These are phyloP conservation scores for Plectrocnemia conspersa DNA, from an alignment of 1,140 invertebrate genomes.

Conservation along the genomic window DNA sequence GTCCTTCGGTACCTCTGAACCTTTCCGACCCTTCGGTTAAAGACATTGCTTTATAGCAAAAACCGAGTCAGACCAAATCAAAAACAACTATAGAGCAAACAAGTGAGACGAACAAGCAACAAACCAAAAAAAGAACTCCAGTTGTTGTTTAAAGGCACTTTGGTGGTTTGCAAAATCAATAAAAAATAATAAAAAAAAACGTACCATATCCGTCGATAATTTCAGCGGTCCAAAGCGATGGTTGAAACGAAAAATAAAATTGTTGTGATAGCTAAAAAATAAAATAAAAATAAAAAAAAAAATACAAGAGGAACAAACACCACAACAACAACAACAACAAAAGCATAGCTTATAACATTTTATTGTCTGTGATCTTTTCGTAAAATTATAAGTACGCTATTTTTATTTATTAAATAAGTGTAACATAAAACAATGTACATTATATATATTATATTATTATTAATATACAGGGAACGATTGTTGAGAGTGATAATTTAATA, in stretches of 20 bases:
- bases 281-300: constrained; percentile 5
- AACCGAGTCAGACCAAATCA: constrained; percentile 15
- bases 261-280: not conserved
- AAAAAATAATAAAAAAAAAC: constrained; percentile 2
- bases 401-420: constrained; percentile 7
- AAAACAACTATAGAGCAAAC: not conserved
- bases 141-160: constrained; percentile 21
- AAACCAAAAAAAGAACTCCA: constrained; percentile 24
- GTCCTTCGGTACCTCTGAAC: constrained; percentile 24
- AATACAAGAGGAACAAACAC: not conserved
- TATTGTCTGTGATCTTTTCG: constrained; percentile 26
- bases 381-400: constrained; percentile 1
- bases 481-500: not conserved
- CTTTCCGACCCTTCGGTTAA: constrained; percentile 21
- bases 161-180: not conserved
- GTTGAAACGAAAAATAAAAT: not conserved
- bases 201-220: not conserved
- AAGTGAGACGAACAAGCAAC: not conserved
- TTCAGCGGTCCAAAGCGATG: not conserved
- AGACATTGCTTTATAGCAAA: constrained; percentile 34
- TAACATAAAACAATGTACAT: no score
- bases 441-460: constrained; percentile 19
- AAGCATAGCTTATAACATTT: constrained; percentile 22
- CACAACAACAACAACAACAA: not conserved
- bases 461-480: constrained; percentile 20